These are phyloP conservation scores for Eurytoma adleriae DNA, from an alignment of 2,888 invertebrate species.

Conservation along the genomic window DNA sequence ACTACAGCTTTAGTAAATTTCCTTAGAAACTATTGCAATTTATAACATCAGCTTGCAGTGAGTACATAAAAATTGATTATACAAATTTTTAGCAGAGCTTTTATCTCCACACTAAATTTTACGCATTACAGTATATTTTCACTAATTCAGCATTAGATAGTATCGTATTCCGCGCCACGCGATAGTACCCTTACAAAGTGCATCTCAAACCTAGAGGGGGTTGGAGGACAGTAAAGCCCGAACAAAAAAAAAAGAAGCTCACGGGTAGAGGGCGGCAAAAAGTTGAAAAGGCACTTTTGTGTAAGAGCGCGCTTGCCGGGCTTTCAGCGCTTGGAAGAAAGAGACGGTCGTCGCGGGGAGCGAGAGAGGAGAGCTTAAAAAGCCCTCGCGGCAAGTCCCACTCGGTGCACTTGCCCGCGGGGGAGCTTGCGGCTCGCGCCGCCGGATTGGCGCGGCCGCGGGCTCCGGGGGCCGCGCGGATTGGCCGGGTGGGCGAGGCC, in stretches of 20 bases:
- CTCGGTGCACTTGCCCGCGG: conserved; percentile 60
- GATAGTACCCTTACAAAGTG: not conserved
- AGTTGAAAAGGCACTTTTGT: conserved; percentile 52
- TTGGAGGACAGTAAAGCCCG: not conserved
- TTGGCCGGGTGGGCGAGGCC: conserved; percentile 49
- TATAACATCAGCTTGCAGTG: no score
- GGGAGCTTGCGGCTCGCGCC: conserved; percentile 56
- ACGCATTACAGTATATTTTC: no score
- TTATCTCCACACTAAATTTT: no score
- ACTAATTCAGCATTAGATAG: no score
- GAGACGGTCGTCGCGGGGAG: not conserved
- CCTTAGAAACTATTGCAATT: no score
- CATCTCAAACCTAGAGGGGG: not conserved
- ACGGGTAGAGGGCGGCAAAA: conserved; percentile 1
- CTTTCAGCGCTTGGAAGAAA: not conserved
- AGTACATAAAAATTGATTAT: no score
- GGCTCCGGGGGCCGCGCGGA: conserved; percentile 62
- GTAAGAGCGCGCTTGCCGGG: conserved; percentile 37
- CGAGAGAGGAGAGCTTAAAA: conserved; percentile 40
- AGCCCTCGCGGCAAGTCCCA: conserved; percentile 72
- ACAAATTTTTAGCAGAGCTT: no score
- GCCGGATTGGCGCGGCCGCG: conserved; percentile 54
- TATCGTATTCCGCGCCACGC: not conserved
- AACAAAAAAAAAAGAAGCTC: not conserved
- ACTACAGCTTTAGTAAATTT: no score